Evolutionary conservation across 2,888 invertebrate species (phyloP).

Genomic region (Parnassius apollo): DNA sequence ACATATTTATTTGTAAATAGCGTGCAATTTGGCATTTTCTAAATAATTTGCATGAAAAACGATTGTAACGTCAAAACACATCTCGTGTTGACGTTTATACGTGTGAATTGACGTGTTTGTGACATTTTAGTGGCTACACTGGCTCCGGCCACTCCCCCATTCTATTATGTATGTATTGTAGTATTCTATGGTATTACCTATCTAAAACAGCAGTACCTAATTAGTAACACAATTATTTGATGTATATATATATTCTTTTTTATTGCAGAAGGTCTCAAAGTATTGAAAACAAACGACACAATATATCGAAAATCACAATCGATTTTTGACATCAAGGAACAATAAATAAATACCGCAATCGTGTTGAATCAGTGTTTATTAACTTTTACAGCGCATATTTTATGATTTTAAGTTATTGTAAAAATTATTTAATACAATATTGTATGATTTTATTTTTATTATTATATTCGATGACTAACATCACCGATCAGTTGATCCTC

Average conservation of each 20-base stretch:
- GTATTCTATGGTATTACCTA: too few relatives aligned
- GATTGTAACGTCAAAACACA: too few relatives aligned
- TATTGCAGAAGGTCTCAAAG: slow-evolving; percentile 69
- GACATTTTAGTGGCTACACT: too few relatives aligned
- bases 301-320: slow-evolving; percentile 56
- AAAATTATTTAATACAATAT: slow-evolving; percentile 71
- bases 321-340: slow-evolving; percentile 52
- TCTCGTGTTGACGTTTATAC: too few relatives aligned
- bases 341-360: slow-evolving; percentile 38
- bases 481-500: slow-evolving; percentile 40
- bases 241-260: slow-evolving; percentile 21
- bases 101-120: too few relatives aligned
- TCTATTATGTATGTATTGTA: too few relatives aligned
- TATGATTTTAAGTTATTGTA: slow-evolving; percentile 71
- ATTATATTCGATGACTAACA: slow-evolving; percentile 6
- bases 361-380: slow-evolving; percentile 70
- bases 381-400: slow-evolving; percentile 64
- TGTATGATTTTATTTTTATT: slow-evolving; percentile 55
- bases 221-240: too few relatives aligned
- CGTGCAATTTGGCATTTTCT: too few relatives aligned
- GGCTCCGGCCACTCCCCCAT: too few relatives aligned
- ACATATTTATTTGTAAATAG: too few relatives aligned
- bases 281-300: slow-evolving; percentile 56
- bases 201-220: too few relatives aligned
- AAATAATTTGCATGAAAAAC: too few relatives aligned